Evolutionary conservation across 2,797 vertebrate genomes (phyloP).

Genomic region (Spea hammondii): DNA sequence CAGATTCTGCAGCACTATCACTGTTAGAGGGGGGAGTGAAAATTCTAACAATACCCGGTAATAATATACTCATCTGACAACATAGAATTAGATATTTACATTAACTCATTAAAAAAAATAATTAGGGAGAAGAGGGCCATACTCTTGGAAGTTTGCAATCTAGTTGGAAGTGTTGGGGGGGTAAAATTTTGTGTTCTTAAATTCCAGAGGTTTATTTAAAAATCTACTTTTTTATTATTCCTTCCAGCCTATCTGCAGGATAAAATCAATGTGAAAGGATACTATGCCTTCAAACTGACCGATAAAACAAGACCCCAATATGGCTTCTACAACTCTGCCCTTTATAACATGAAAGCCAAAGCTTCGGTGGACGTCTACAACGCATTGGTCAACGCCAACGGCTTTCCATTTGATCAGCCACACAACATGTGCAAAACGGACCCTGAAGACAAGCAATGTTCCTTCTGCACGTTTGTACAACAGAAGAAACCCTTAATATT

Average conservation of each 20-base stretch:
- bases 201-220: too few species aligned
- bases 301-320: constrained; percentile 79
- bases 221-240: not conserved
- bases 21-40: too few species aligned
- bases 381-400: constrained; percentile 70
- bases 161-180: too few species aligned
- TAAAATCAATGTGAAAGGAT: constrained; percentile 84
- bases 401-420: constrained; percentile 67
- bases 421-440: constrained; percentile 59
- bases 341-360: constrained; percentile 79
- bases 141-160: too few species aligned
- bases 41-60: too few species aligned
- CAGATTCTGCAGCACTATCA: too few species aligned
- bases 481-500: constrained; percentile 82
- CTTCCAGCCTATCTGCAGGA: constrained; percentile 78
- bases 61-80: too few species aligned
- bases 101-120: too few species aligned
- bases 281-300: constrained; percentile 87
- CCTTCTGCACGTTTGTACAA: constrained; percentile 68
- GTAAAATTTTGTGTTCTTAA: too few species aligned
- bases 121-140: too few species aligned
- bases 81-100: too few species aligned
- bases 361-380: constrained; percentile 78
- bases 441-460: constrained; percentile 59
- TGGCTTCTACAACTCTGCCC: constrained; percentile 81